Base-by-base conservation (phyloP, 2,888 invertebrate genomes). In the Epiblema foenella region DNA sequence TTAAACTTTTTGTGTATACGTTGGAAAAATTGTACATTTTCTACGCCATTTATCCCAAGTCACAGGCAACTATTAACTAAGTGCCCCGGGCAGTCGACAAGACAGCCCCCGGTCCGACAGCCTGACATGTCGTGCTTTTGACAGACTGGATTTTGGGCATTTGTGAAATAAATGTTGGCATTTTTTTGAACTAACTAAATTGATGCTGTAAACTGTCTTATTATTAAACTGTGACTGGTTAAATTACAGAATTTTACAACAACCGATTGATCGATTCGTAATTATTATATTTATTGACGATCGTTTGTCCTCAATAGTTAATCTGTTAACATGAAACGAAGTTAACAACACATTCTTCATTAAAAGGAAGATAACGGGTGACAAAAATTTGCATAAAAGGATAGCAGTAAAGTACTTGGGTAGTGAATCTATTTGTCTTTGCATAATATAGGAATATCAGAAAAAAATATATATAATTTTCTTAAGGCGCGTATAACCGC, bases 21-120 rank as follows among this genome's bases (percentile, higher is more conserved):
- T 37, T 18, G n/a, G 18, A 39, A 67, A 59, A 46, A 58, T 15
- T 49, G n/a, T 24, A 42, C 17, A 58, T 65, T 69, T 59, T 18
- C 46, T 69, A 24, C 39, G 51, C 65, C 42, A 37, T 60, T 70
- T 65, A 54, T 66, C 59, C 49, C 7, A 46, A 54, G 80, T 80
- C 77, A 76, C 77, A 75, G 83, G 77, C 82, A 86, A 89, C 89
- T 89, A 90, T 91, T 91, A 90, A 90, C 91, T 91, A 90, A 83
- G 86, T 83, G 85, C 87, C 88, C 77, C 82, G 83, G 85, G 88
- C 85, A 79, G 75, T 79, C 76, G 79, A 80, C 83, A 85, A 89
- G 89, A 89, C 89, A 89, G 89, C 89, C 87, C 89, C 88, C 89
- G 81, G 78, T 81, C 79, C 81, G 77, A 78, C 74, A 59, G 64